Evolutionary conservation across 23 tunicate species (phyloP), one percentile per base, ranked within the genome.

Genomic region (Halocynthia aurantium): DNA sequence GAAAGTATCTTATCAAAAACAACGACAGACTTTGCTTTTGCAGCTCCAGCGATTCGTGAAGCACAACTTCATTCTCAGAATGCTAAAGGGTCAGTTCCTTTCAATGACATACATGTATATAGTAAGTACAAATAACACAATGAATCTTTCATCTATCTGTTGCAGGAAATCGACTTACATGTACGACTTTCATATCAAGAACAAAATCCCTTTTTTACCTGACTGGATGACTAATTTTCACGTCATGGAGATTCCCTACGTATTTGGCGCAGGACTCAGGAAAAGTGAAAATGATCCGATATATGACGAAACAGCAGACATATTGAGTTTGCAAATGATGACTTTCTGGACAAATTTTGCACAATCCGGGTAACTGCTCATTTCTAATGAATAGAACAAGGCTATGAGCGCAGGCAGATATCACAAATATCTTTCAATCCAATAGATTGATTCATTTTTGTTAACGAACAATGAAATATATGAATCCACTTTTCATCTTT

Each of bases 301-400:
- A 10, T 74, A 17, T 5, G 55, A 74, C 20, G 61, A 40, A 17
- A 74, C 78, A 20, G 60, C 54, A 44, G 62, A 74, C 22, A 6
- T 5, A 22, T 50, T 74, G 10, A 74, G 78, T 53, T 17, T 74
- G 21, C 78, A 74, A 74, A 74, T 74, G 78, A 53, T 74, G 13
- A 74, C 78, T 54, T 74, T 53, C 22, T 74, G 78, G 78, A 74
- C 78, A 31, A 74, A 74, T 17, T 74, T 74, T 15, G 78, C 78
- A 53, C 54, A 74, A 74, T 17, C 70, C n/a, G 78, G 78, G 78
- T 74, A 53, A 53, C 20, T 74, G 10, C 1, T 31, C 6, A 50
- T 21, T 50, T 31, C 65, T 4, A n/a, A 2, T 65, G 0, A 65
- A 20, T 10, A 65, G 50, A 20, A 9, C 19, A 65, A 65, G 31